A percentile compares a stretch with the other conserved stretches of the same genome.
These are phyloP conservation scores for Anarrhichthys ocellatus DNA, from an alignment of 2,113 vertebrate genomes.

Conservation along the genomic window DNA sequence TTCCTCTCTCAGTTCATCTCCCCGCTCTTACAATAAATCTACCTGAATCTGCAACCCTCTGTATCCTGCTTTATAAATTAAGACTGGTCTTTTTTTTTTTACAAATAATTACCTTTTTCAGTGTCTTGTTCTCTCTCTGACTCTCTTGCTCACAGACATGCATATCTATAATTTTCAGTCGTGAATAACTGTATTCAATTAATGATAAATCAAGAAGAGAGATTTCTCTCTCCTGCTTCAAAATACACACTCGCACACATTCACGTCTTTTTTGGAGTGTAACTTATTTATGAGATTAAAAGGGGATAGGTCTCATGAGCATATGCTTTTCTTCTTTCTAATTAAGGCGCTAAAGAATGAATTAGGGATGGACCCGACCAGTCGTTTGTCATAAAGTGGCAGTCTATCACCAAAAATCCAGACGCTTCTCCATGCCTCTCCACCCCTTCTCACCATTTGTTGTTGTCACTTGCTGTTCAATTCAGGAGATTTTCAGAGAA, in stretches of 20 bases:
- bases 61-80: conserved; percentile 28
- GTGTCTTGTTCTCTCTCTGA: background rate
- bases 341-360: conserved; percentile 58
- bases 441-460: conserved; percentile 46
- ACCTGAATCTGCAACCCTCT: background rate
- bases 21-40: background rate
- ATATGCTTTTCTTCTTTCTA: conserved; percentile 55
- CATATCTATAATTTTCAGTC: background rate
- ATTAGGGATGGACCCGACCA: conserved; percentile 30
- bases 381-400: conserved; percentile 53
- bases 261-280: background rate
- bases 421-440: conserved; percentile 26
- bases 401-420: conserved; percentile 43
- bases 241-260: conserved; percentile 17
- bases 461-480: conserved; percentile 52
- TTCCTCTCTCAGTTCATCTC: conserved; percentile 12
- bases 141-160: background rate
- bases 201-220: conserved; percentile 51
- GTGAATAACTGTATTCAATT: conserved; percentile 21
- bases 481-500: conserved; percentile 34
- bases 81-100: background rate
- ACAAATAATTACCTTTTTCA: background rate
- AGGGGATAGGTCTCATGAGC: conserved; percentile 15
- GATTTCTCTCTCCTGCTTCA: background rate
- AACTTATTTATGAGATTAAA: conserved; percentile 25